A percentile compares a stretch with the other conserved stretches of the same genome.
Evolutionary conservation across 2,888 invertebrate species (phyloP).

Genomic region (Torymus aiolomorphi): DNA sequence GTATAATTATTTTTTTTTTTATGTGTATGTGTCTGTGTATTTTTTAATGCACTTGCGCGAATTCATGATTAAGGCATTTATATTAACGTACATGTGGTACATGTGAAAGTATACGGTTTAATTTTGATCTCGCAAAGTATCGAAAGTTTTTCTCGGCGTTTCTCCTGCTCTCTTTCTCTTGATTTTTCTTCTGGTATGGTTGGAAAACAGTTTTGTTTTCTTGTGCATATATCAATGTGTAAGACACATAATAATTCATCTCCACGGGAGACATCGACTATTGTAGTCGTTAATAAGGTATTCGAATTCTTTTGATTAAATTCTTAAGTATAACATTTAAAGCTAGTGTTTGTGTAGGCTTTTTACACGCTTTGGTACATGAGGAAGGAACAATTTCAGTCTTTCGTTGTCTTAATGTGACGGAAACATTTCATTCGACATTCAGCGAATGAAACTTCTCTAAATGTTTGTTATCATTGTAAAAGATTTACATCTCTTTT

Average conservation of each 20-base stretch:
- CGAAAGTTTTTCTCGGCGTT: conserved; percentile 6
- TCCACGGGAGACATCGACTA: conserved; percentile 21
- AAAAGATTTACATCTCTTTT: too few species aligned
- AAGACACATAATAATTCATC: conserved; percentile 14
- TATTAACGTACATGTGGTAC: conserved; percentile 36
- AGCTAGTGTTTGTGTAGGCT: conserved; percentile 3
- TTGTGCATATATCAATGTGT: conserved; percentile 16
- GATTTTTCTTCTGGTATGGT: not conserved
- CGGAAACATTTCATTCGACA: conserved; percentile 23
- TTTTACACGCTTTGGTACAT: conserved; percentile 49
- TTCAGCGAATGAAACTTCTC: conserved; percentile 26
- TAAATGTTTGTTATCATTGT: conserved; percentile 1
- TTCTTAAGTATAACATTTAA: conserved; percentile 28
- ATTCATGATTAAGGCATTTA: conserved; percentile 18
- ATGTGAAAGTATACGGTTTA: not conserved
- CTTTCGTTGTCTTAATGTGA: conserved; percentile 40
- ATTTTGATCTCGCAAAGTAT: conserved; percentile 7
- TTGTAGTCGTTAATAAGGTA: conserved; percentile 1
- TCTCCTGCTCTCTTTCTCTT: not conserved
- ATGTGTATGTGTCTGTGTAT: not conserved
- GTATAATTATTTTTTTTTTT: not conserved
- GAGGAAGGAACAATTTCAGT: conserved; percentile 41
- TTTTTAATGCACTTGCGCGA: not conserved
- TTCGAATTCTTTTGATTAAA: conserved; percentile 21
- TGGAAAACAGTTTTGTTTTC: conserved; percentile 3